phyloP scores from a whole-genome alignment of 2,888 invertebrate genomes.

The Agrenia bidenticulata region DNA sequence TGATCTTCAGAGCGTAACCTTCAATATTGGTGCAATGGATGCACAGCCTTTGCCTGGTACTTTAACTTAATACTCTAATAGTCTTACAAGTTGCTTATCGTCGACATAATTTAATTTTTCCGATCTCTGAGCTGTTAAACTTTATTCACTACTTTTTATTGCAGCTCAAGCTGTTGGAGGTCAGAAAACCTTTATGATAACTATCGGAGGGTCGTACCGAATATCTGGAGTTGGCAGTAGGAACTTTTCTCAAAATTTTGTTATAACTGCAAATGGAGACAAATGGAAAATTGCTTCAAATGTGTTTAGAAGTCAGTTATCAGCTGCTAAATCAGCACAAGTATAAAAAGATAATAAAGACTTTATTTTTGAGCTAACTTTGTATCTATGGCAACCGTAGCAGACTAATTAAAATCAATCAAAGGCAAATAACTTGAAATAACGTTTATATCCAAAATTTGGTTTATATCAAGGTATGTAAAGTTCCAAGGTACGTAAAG shows the following conservation, averaged over 20 bases:
- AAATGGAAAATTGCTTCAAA: slow-evolving; percentile 94
- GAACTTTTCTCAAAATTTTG: slow-evolving; percentile 80
- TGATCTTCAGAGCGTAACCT: slow-evolving; percentile 78
- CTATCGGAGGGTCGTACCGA: slow-evolving; percentile 64
- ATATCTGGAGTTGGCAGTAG: slow-evolving; percentile 12
- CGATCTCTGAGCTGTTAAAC: background rate
- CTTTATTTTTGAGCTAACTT: too few relatives aligned
- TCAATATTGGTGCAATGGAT: slow-evolving; percentile 75
- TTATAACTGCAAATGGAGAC: slow-evolving; percentile 81
- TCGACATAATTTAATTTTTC: slow-evolving; percentile 8
- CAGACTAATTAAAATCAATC: too few relatives aligned
- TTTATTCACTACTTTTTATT: slow-evolving; percentile 8
- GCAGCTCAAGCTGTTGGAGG: slow-evolving; percentile 64
- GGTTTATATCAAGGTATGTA: too few relatives aligned
- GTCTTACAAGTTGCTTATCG: background rate
- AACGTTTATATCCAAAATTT: too few relatives aligned
- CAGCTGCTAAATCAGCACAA: slow-evolving; percentile 18
- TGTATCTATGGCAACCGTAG: too few relatives aligned
- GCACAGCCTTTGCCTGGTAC: slow-evolving; percentile 77
- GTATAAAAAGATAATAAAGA: too few relatives aligned
- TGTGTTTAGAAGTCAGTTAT: slow-evolving; percentile 65
- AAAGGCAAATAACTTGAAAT: too few relatives aligned
- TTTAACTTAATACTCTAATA: too few relatives aligned
- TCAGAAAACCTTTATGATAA: slow-evolving; percentile 78
- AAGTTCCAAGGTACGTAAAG: too few relatives aligned